Percentiles rank a stretch among this genome's conserved stretches.
Conservation (phyloP, 2,888 invertebrate species). For the Panopea generosa region DNA sequence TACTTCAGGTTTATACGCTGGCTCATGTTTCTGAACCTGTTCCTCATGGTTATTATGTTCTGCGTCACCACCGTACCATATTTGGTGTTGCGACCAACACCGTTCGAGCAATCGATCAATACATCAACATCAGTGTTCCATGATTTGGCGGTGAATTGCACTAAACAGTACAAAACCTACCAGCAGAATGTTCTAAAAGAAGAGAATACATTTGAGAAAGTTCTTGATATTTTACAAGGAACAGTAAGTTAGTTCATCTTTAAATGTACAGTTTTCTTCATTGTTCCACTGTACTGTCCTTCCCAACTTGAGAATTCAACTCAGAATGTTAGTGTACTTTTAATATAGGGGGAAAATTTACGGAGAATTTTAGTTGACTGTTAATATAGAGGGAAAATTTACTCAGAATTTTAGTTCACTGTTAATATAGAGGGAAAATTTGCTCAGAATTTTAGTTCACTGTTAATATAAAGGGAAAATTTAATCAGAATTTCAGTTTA, state of each 20-base stretch:
- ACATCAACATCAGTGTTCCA: constrained; percentile 42
- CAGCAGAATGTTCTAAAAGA: constrained; percentile 37
- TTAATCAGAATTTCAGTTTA: too few relatives aligned
- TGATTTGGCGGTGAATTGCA: constrained; percentile 63
- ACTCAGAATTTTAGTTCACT: too few relatives aligned
- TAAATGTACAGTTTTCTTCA: too few relatives aligned
- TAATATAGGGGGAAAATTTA: too few relatives aligned
- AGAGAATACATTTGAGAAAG: constrained; percentile 59
- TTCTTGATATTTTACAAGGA: constrained; percentile 80
- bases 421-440: too few relatives aligned
- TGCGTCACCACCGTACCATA: constrained; percentile 90
- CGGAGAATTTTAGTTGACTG: too few relatives aligned
- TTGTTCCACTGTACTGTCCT: too few relatives aligned
- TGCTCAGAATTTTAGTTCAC: too few relatives aligned
- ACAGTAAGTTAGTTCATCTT: constrained; percentile 75
- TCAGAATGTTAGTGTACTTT: too few relatives aligned
- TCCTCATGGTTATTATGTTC: constrained; percentile 89
- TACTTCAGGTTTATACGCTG: constrained; percentile 95
- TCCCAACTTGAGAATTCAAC: too few relatives aligned
- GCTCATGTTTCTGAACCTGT: constrained; percentile 92
- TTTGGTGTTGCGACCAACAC: constrained; percentile 78
- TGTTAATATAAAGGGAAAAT: too few relatives aligned
- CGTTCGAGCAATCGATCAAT: constrained; percentile 53
- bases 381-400: too few relatives aligned
- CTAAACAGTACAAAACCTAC: constrained; percentile 62